Conservation (phyloP, 2,888 invertebrate genomes). For the Drosophila mettleri region DNA sequence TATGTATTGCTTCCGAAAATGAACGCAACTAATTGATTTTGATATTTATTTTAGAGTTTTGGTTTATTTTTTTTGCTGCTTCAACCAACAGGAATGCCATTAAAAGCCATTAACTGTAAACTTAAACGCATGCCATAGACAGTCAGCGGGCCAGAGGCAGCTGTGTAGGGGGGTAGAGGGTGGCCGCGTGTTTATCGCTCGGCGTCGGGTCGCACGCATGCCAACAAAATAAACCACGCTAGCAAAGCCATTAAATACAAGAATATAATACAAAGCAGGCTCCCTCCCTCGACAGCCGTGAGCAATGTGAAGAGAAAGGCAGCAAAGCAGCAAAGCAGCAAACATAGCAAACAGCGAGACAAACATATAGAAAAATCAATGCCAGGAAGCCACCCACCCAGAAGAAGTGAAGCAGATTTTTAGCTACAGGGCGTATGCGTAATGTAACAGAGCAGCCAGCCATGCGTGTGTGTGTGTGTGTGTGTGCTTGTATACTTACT, state of each 20-base stretch:
- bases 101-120: constrained; percentile 83
- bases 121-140: constrained; percentile 78
- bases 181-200: constrained; percentile 72
- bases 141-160: constrained; percentile 18
- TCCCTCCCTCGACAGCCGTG: not conserved
- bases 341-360: constrained; percentile 36
- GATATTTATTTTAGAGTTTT: constrained; percentile 71
- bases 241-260: constrained; percentile 78
- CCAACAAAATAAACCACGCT: constrained; percentile 77
- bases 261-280: constrained; percentile 61
- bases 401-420: constrained; percentile 20
- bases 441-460: constrained; percentile 48
- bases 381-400: constrained; percentile 70
- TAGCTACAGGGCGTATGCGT: constrained; percentile 68
- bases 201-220: constrained; percentile 77
- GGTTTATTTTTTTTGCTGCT: constrained; percentile 8
- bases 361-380: constrained; percentile 68
- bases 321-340: too few relatives aligned
- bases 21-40: constrained; percentile 80
- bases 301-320: constrained; percentile 29
- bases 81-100: constrained; percentile 64
- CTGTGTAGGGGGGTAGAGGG: not conserved
- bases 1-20: constrained; percentile 36
- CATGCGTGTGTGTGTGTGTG: constrained; percentile 24
- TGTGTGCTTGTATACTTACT: constrained; percentile 24